A percentile compares a stretch with the other conserved stretches of the same genome.
Evolutionary conservation across 2,113 vertebrate genomes (phyloP).

Genomic region (Notechis scutatus): DNA sequence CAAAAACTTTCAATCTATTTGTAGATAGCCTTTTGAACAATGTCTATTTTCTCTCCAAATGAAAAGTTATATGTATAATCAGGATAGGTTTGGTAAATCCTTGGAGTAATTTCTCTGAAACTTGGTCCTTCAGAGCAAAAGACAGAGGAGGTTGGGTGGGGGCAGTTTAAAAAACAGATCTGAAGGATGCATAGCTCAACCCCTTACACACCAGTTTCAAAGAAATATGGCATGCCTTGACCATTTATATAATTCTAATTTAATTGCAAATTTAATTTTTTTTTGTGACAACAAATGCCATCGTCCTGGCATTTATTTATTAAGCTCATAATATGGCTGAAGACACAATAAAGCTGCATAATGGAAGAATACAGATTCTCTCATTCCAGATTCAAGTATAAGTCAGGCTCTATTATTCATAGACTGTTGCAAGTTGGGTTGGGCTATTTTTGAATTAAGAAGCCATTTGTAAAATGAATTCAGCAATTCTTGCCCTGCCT

Average conservation of each 20-base stretch:
- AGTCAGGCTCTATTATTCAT: background rate
- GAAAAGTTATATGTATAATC: background rate
- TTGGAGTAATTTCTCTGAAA: background rate
- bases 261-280: background rate
- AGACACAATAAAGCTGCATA: background rate
- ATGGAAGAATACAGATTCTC: background rate
- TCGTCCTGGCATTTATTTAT: background rate
- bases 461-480: background rate
- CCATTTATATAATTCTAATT: background rate
- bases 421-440: background rate
- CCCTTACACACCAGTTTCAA: background rate
- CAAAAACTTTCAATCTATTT: background rate
- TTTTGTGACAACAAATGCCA: background rate
- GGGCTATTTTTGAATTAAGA: background rate
- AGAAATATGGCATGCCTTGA: background rate
- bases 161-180: background rate
- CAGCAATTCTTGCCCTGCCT: background rate
- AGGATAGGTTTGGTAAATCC: background rate
- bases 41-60: background rate
- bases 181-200: background rate
- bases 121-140: background rate
- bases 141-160: background rate
- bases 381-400: background rate
- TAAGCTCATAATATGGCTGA: background rate
- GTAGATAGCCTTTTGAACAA: background rate